Base-by-base conservation (phyloP, 1,140 invertebrate genomes). In the Brachystomella parvula region DNA sequence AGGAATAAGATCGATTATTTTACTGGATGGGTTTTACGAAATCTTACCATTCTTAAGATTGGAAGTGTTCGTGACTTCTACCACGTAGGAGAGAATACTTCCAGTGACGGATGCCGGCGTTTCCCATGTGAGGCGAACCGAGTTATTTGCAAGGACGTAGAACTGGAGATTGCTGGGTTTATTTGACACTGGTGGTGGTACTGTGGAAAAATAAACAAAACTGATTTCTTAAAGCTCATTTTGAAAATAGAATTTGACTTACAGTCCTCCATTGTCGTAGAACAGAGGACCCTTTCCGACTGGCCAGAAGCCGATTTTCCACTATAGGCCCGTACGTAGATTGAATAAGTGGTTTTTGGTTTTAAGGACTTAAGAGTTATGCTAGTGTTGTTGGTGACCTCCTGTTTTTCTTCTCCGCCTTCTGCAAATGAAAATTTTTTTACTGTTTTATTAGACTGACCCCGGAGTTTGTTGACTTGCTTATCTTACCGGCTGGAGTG, bases 331-430 rank as follows among this genome's bases (percentile, higher is more conserved):
- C 69, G 59, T 31, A 71, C 39, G 49, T 71, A 71, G 60, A 71
- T 71, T 32, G 56, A 53, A 49, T 73, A 73, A 32, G 70, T 68
- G 21, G 68, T 73, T 61, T 68, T 56, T 32, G 71, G 68, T 21
- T 56, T 49, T 6, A 70, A 47, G n/a, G 56, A 35, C 49, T 63
- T 47, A 56, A 73, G 58, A 44, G 28, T 61, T 0, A 63, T 56
- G 33, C 17, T 39, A 17, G 1, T 12, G 33, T 24, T 57, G 19
- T 65, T 67, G 12, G 68, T 67, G 17, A 70, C 71, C 47, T 61
- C 19, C 47, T 73, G 71, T 12, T 60, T 28, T 39, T 73, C 71
- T 67, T 63, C 66, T 9, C 66, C 71, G 62, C 67, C 71, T 56
- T 32, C 56, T 47, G 32, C 61, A 31, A 24, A 31, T 21, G 63